These are phyloP conservation scores for Amiota communis DNA, from an alignment of 2,888 invertebrate genomes.

Conservation along the genomic window DNA sequence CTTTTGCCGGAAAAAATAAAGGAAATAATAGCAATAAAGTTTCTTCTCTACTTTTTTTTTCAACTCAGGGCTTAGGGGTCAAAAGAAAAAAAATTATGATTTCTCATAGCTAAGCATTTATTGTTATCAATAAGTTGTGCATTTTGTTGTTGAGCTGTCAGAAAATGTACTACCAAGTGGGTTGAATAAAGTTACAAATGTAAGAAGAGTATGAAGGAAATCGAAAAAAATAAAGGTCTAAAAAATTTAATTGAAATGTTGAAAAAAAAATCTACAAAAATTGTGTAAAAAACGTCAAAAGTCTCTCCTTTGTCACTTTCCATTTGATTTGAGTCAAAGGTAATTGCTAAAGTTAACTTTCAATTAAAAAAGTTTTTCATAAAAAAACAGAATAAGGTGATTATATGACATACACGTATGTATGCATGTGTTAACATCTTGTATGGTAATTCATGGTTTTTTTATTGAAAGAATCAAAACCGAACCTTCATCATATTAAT, in stretches of 20 bases:
- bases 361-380: slow-evolving; percentile 56
- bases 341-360: slow-evolving; percentile 67
- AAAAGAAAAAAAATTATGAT: slow-evolving; percentile 19
- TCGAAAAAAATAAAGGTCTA: not conserved
- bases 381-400: not conserved
- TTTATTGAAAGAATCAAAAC: too few relatives aligned
- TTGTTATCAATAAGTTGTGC: slow-evolving; percentile 61
- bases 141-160: not conserved
- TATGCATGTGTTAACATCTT: too few relatives aligned
- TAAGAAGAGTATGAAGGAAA: not conserved
- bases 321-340: slow-evolving; percentile 58
- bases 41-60: not conserved
- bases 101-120: slow-evolving; percentile 54
- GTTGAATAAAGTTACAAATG: too few relatives aligned
- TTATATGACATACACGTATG: too few relatives aligned
- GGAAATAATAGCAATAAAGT: slow-evolving; percentile 48
- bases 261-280: not conserved
- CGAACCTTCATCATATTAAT: too few relatives aligned
- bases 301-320: slow-evolving; percentile 30
- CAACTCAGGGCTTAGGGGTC: not conserved
- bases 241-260: not conserved
- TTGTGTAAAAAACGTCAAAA: slow-evolving; percentile 36
- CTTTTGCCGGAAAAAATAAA: slow-evolving; percentile 1
- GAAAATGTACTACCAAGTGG: slow-evolving; percentile 46
- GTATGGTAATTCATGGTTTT: too few relatives aligned